Evolutionary conservation across 2,797 vertebrate genomes (phyloP).

Genomic region (Gymnoscopelus braueri): DNA sequence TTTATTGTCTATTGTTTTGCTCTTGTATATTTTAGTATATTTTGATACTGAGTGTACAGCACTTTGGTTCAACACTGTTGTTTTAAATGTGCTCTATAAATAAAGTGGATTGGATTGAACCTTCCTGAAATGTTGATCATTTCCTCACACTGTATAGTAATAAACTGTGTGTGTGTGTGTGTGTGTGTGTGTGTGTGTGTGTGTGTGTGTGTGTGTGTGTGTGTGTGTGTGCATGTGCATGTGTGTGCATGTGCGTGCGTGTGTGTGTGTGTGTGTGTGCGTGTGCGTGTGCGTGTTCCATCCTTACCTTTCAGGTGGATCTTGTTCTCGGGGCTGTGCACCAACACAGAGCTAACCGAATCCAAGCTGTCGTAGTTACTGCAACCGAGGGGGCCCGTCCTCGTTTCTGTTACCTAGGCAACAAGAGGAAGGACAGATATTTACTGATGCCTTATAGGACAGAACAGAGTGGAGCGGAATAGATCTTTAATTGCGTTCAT

Average conservation of each 20-base stretch:
- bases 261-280: constrained; percentile 9
- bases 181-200: not conserved
- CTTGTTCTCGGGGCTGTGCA: constrained; percentile 98
- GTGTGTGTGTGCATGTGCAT: not conserved
- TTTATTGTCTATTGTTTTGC: too few relatives aligned
- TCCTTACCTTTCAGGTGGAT: constrained; percentile 94
- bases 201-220: constrained; percentile 14
- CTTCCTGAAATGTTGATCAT: too few relatives aligned
- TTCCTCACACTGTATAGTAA: too few relatives aligned
- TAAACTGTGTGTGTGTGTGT: not conserved
- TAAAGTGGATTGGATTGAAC: too few relatives aligned
- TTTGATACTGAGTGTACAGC: too few relatives aligned
- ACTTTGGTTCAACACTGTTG: too few relatives aligned
- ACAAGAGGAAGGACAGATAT: constrained; percentile 39
- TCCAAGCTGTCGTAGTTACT: constrained; percentile 99
- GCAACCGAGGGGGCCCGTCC: constrained; percentile 97
- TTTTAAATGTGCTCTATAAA: too few relatives aligned
- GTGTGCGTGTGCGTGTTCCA: constrained; percentile 2
- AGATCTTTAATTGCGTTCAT: too few relatives aligned
- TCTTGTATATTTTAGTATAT: too few relatives aligned
- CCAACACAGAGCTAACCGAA: constrained; percentile 96
- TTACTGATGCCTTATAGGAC: too few relatives aligned
- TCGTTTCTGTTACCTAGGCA: constrained; percentile 95
- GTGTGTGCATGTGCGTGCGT: not conserved
- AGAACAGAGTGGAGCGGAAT: too few relatives aligned